These are phyloP conservation scores for Cephus rjabovi DNA, from an alignment of 2,888 invertebrate genomes.

Conservation along the genomic window DNA sequence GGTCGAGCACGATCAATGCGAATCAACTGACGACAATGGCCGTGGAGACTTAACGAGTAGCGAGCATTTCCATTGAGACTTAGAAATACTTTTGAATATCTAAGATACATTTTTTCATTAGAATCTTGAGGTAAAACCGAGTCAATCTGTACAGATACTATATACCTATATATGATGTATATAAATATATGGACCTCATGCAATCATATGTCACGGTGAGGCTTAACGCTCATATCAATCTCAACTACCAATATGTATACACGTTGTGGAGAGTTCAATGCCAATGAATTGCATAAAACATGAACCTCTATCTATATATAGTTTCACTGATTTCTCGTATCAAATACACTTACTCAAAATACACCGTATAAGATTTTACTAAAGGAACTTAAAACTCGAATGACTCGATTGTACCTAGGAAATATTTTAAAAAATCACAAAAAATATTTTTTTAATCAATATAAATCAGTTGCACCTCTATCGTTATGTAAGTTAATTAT, in stretches of 20 bases:
- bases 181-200: background rate
- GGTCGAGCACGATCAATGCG: background rate
- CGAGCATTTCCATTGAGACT: background rate
- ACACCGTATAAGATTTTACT: background rate
- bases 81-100: background rate
- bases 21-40: background rate
- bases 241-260: background rate
- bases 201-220: background rate
- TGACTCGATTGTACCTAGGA: background rate
- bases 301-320: background rate
- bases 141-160: too few species aligned
- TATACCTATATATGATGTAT: too few species aligned
- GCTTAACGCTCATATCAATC: background rate
- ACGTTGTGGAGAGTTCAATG: background rate
- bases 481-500: background rate
- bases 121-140: background rate
- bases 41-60: background rate
- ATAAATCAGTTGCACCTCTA: background rate
- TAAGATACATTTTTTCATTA: background rate
- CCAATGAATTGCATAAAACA: background rate
- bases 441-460: background rate
- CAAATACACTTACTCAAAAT: background rate
- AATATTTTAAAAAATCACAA: background rate
- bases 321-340: background rate
- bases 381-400: background rate